Base-by-base conservation (phyloP, 2,888 invertebrate genomes). In the Choristoneura rosaceana region DNA sequence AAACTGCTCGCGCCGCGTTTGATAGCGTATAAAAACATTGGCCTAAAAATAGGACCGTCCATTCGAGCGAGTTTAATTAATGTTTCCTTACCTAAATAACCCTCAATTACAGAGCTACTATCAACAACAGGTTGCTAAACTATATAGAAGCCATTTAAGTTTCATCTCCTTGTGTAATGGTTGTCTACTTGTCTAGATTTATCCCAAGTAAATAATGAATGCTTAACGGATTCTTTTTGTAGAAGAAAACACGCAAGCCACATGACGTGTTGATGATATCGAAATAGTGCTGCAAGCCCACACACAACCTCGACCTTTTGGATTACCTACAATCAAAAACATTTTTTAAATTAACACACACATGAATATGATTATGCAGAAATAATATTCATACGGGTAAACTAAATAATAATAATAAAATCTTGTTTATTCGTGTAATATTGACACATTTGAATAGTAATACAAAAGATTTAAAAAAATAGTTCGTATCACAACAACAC, bases 21-120 rank as follows among this genome's bases (percentile, higher is more conserved):
- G 43, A 66, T 67, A 55, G 55, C 45, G 52, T 60, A 58, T 58
- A 62, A 69, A 65, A 73, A 73, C 64, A 73, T 64, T 64, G 64
- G 15, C 59, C 69, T 69, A 73, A 63, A 73, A 73, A 73, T 73
- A 73, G 68, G 67, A 34, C 63, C 73, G 63, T 14, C 59, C 69
- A 64, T 73, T 69, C 47, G 9, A 70, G 59, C 74, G 73, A 59
- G 77, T 75, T 85, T 87, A 89, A 90, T 90, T 87, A 86, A 84
- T 83, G 85, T 79, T 87, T 89, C 89, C 90, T 88, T 87, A 85
- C 89, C 88, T 83, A 89, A 85, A 89, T 88, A 85, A 79, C 82
- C 79, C 79, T 81, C 84, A 89, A 88, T 89, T 45, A 33, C 43
- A 25, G 25, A 25, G 25, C 25, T 25, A 25, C 45, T n/a, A 45